Conservation (phyloP, 1,140 invertebrate species). For the Calephelis nemesis region DNA sequence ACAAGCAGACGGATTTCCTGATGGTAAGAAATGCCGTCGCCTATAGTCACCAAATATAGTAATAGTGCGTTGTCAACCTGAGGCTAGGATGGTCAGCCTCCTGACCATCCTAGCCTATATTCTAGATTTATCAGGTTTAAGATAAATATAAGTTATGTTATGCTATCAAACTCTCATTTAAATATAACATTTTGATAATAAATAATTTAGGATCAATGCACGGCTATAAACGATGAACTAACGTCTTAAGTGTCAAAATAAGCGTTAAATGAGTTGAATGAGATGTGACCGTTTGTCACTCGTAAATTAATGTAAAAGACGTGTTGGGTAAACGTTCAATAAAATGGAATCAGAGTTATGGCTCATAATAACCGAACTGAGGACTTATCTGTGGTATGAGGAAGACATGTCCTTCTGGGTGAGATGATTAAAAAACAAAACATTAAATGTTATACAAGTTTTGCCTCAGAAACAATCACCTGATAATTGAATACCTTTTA, state of each 20-base stretch:
- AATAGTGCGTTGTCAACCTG: no score
- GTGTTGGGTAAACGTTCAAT: constrained; percentile 50
- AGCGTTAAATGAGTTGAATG: constrained; percentile 66
- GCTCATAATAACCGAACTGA: constrained; percentile 59
- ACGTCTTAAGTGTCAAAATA: constrained; percentile 50
- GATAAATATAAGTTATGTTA: no score
- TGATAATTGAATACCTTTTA: no score
- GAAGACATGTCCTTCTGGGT: constrained; percentile 49
- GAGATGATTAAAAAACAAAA: constrained; percentile 34
- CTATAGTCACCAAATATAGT: no score
- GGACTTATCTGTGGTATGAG: constrained; percentile 49
- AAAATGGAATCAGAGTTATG: constrained; percentile 74
- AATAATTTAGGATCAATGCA: constrained; percentile 10
- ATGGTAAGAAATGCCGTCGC: no score
- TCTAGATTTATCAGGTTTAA: no score
- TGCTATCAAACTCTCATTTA: no score
- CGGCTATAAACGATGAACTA: constrained; percentile 19
- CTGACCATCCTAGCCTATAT: no score
- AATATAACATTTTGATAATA: background rate
- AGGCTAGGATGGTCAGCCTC: no score
- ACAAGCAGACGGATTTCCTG: no score
- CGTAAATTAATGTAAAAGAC: constrained; percentile 72
- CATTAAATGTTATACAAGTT: background rate
- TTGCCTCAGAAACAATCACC: no score
- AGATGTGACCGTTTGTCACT: constrained; percentile 60